Conservation (phyloP, 2,113 vertebrate species). For the Empidonax alnorum region DNA sequence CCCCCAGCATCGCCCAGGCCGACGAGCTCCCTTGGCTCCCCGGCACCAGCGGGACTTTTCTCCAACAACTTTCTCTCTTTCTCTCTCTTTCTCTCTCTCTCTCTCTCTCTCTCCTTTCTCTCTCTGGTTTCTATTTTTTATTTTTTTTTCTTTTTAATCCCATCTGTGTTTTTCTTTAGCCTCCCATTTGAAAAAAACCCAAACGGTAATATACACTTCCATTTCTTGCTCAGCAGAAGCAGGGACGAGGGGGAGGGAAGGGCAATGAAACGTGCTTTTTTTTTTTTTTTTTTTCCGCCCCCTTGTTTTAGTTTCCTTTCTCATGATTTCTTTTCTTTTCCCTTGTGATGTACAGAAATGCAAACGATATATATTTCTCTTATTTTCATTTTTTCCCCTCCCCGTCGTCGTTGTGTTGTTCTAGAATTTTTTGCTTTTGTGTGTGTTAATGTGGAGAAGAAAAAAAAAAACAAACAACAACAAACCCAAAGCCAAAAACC, state of each 20-base stretch:
- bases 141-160: slow-evolving; percentile 78
- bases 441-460: slow-evolving; percentile 76
- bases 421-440: slow-evolving; percentile 80
- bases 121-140: slow-evolving; percentile 50
- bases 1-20: slow-evolving; percentile 1
- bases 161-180: slow-evolving; percentile 85
- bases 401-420: slow-evolving; percentile 68
- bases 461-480: neutral
- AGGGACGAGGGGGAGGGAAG: slow-evolving; percentile 74
- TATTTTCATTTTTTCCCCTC: neutral
- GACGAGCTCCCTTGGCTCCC: slow-evolving; percentile 29
- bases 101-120: slow-evolving; percentile 22
- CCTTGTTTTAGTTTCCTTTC: slow-evolving; percentile 62
- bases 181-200: slow-evolving; percentile 79
- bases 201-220: slow-evolving; percentile 81
- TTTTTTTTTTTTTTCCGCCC: no score
- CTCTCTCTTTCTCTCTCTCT: neutral
- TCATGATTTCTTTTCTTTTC: slow-evolving; percentile 50
- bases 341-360: slow-evolving; percentile 80
- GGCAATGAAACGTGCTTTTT: slow-evolving; percentile 43
- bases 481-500: neutral
- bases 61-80: slow-evolving; percentile 59
- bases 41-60: slow-evolving; percentile 36
- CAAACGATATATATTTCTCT: slow-evolving; percentile 66
- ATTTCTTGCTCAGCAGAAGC: slow-evolving; percentile 77